Evolutionary conservation across 2,888 invertebrate genomes (phyloP), one percentile per base, ranked within the genome.

Genomic region (Tetheella fluctuosa): DNA sequence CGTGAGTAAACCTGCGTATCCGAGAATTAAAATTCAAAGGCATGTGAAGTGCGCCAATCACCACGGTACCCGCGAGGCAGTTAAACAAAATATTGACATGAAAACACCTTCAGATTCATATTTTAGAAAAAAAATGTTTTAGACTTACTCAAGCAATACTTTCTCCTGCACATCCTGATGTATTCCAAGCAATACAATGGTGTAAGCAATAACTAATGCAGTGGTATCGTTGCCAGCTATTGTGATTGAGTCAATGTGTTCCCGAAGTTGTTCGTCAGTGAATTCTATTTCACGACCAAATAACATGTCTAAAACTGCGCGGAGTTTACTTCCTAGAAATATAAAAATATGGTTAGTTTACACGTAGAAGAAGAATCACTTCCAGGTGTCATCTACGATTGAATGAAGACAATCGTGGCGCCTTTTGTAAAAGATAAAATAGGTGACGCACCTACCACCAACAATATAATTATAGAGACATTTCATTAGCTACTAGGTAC

Each of bases 161-260:
- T 70, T 85, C 20, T 87, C 81, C 61, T 90, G 90, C 13, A 64
- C 84, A 39, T 91, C 83, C 53, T 84, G 86, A 67, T 93, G 84
- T 12, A 81, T 82, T 2, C 93, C 94, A 1, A 94, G 81, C 39
- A 93, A 80, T 59, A 84, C 69, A 1, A 93, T 75, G 0, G 80
- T 71, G 70, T 90, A 93, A 1, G 89, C 76, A 57, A 90, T 87
- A 7, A 88, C 89, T 5, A 90, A 81, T 0, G 93, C 88, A 2
- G 93, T 91, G 15, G 93, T 94, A 62, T 93, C 89, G 74, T 91
- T 90, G 60, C 94, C 94, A 17, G 94, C 94, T 55, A 94, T 90
- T 60, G 94, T 93, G 74, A 94, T 94, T 0, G 94, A 94, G 67
- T 94, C 93, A 3, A 94, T 94, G 78, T 94, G 94, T 62, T 94